Percentiles rank a stretch among this genome's conserved stretches.
phyloP scores from a whole-genome alignment of 1,140 invertebrate genomes.

The Monochamus saltuarius region DNA sequence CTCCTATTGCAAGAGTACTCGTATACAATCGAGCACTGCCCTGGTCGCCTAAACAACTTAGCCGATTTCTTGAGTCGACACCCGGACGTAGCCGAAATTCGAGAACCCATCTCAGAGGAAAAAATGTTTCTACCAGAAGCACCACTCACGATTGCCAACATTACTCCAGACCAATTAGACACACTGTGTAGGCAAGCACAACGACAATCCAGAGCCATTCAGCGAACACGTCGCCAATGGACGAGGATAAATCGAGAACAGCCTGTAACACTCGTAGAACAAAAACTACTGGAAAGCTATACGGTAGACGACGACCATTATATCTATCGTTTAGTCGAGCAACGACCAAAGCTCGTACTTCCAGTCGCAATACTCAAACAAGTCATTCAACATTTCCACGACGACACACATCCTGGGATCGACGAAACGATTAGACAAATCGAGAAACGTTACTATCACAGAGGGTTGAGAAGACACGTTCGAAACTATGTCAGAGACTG shows the following conservation, averaged over 20 bases:
- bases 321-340: too few relatives aligned
- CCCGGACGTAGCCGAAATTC: slow-evolving; percentile 1
- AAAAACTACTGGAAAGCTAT: too few relatives aligned
- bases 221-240: neutral
- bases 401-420: too few relatives aligned
- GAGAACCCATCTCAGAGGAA: neutral
- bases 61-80: slow-evolving; percentile 29
- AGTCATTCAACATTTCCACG: too few relatives aligned
- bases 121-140: neutral
- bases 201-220: neutral
- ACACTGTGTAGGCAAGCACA: neutral
- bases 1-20: slow-evolving; percentile 38
- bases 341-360: too few relatives aligned
- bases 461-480: neutral
- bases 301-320: too few relatives aligned
- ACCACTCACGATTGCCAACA: neutral
- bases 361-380: too few relatives aligned
- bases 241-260: neutral
- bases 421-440: too few relatives aligned
- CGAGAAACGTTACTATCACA: neutral
- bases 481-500: neutral
- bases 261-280: too few relatives aligned
- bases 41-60: slow-evolving; percentile 38
- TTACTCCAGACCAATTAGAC: neutral
- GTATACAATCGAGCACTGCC: slow-evolving; percentile 35